Evolutionary conservation across 64 coral and sea anemone genomes (phyloP).

Genomic region (Acropora yongei): DNA sequence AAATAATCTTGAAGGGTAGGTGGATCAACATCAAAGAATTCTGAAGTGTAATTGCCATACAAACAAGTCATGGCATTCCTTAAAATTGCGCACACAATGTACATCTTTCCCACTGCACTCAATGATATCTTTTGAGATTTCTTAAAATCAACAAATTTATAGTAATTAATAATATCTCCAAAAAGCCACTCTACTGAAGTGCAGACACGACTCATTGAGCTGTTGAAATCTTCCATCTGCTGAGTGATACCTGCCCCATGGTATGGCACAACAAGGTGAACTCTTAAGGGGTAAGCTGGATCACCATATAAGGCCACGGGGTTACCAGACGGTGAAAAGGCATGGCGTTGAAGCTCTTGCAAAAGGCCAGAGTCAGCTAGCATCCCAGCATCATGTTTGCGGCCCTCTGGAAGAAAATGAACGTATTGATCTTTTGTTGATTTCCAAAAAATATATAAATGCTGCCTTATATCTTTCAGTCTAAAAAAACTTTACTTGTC

Average conservation of each 20-base stretch:
- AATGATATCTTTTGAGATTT: conserved; percentile 10
- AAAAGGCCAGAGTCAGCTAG: conserved; percentile 9
- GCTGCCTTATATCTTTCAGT: not conserved
- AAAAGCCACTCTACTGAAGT: conserved; percentile 39
- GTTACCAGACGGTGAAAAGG: not conserved
- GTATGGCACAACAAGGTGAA: conserved; percentile 3
- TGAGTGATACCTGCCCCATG: not conserved
- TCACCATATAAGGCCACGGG: conserved; percentile 6
- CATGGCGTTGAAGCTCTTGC: not conserved
- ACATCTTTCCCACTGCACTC: conserved; percentile 34
- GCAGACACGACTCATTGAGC: not conserved
- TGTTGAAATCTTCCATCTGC: conserved; percentile 25
- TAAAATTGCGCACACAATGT: conserved; percentile 24
- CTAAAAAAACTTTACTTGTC: not conserved
- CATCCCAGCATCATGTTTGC: conserved; percentile 25
- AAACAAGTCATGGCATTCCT: conserved; percentile 30
- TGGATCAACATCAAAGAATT: conserved; percentile 15
- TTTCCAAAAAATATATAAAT: not conserved
- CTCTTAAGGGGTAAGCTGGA: not conserved
- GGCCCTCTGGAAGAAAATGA: conserved; percentile 17
- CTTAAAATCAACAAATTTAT: conserved; percentile 21
- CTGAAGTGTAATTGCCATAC: conserved; percentile 35
- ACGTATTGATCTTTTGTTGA: not conserved
- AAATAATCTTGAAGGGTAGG: conserved; percentile 33
- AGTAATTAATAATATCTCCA: conserved; percentile 17